Conservation (phyloP, 2,888 invertebrate genomes). For the Pherbina coryleti region DNA sequence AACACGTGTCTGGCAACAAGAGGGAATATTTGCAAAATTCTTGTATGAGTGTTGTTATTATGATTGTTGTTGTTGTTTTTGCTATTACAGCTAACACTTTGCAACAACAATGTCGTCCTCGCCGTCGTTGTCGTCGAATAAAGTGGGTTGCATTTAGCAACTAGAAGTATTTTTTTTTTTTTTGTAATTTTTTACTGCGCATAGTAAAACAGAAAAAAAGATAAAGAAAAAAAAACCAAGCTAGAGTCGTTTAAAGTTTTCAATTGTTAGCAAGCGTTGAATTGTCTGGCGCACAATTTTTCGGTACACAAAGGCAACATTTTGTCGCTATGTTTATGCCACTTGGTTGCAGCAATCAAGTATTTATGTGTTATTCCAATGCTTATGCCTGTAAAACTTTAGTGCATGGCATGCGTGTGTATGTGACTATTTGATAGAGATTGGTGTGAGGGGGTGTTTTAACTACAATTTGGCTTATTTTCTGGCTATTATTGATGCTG, state of each 20-base stretch:
- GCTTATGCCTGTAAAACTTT: not conserved
- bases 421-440: too few species aligned
- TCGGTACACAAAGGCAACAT: slow-evolving; percentile 22
- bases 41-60: slow-evolving; percentile 16
- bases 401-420: too few species aligned
- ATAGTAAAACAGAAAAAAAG: too few species aligned
- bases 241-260: slow-evolving; percentile 14
- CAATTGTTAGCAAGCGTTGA: slow-evolving; percentile 19
- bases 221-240: not conserved
- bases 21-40: slow-evolving; percentile 19
- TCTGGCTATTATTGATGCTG: too few species aligned
- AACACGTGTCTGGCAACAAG: slow-evolving; percentile 15
- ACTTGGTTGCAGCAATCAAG: slow-evolving; percentile 1
- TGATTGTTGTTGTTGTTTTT: not conserved
- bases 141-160: slow-evolving; percentile 25
- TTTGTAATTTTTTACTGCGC: not conserved
- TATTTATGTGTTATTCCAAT: not conserved
- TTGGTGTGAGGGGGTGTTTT: too few species aligned
- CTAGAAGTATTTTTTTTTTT: not conserved
- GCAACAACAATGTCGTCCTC: not conserved
- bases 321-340: slow-evolving; percentile 16
- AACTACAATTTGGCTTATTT: too few species aligned
- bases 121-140: not conserved
- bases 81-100: not conserved
- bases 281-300: slow-evolving; percentile 27